A percentile compares a stretch with the other conserved stretches of the same genome.
phyloP scores from a whole-genome alignment of 1,140 invertebrate species.

The Bombus terrestris region DNA sequence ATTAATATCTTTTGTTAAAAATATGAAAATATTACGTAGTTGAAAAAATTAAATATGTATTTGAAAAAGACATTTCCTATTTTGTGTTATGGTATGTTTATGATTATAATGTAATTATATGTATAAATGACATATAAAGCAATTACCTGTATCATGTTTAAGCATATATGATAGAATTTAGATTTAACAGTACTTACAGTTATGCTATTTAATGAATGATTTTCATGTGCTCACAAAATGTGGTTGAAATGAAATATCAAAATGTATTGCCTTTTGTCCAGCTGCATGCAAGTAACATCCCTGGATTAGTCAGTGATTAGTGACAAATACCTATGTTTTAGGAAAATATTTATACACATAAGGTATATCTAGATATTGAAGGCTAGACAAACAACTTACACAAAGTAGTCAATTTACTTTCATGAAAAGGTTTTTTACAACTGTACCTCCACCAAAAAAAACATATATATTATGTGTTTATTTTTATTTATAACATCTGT shows the following conservation, averaged over 20 bases:
- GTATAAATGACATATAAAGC: slow-evolving; percentile 3
- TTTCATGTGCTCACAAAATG: slow-evolving; percentile 74
- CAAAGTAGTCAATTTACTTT: slow-evolving; percentile 17
- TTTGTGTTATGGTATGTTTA: background rate
- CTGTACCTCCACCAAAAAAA: slow-evolving; percentile 34
- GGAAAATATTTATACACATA: slow-evolving; percentile 42
- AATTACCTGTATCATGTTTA: background rate
- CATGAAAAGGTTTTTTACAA: slow-evolving; percentile 20
- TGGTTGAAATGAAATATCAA: slow-evolving; percentile 71
- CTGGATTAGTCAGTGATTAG: slow-evolving; percentile 70
- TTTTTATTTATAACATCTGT: slow-evolving; percentile 65
- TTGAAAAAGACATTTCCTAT: background rate
- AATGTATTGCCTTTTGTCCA: slow-evolving; percentile 75
- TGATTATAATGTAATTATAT: slow-evolving; percentile 15
- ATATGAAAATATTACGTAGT: slow-evolving; percentile 33
- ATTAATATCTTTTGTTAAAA: slow-evolving; percentile 25
- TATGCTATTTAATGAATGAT: slow-evolving; percentile 27
- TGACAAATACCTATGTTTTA: slow-evolving; percentile 64
- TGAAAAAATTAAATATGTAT: slow-evolving; percentile 28
- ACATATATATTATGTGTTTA: slow-evolving; percentile 41
- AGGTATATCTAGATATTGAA: slow-evolving; percentile 19
- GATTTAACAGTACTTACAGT: slow-evolving; percentile 42
- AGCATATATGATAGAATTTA: background rate
- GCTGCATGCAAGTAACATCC: slow-evolving; percentile 79
- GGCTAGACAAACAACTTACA: slow-evolving; percentile 2